A percentile compares a stretch with the other conserved stretches of the same genome.
These are phyloP conservation scores for Trypoxylus dichotomus DNA, from an alignment of 1,140 invertebrate species.

Conservation along the genomic window DNA sequence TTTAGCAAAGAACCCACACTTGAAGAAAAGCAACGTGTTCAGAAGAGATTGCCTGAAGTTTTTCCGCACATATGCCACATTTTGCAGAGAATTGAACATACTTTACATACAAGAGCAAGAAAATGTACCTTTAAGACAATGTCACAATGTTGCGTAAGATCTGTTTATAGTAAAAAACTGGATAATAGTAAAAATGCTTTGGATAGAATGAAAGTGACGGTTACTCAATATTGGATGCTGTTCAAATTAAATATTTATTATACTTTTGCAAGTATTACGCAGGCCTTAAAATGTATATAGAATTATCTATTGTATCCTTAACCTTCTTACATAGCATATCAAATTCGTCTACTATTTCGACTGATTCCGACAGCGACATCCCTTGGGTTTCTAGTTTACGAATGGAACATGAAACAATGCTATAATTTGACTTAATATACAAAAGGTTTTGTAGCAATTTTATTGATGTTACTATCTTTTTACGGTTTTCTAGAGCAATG, in stretches of 20 bases:
- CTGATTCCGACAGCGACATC: too few relatives aligned
- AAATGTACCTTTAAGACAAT: constrained; percentile 87
- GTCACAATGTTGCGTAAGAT: constrained; percentile 82
- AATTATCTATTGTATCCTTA: too few relatives aligned
- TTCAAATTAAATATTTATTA: constrained; percentile 62
- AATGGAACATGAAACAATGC: too few relatives aligned
- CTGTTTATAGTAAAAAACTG: constrained; percentile 69
- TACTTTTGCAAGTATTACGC: constrained; percentile 31
- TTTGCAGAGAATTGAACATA: constrained; percentile 80
- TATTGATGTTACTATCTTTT: too few relatives aligned
- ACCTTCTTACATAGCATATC: too few relatives aligned
- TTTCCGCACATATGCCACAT: constrained; percentile 71
- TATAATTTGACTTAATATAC: too few relatives aligned
- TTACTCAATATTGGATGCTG: constrained; percentile 57
- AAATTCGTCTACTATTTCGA: too few relatives aligned
- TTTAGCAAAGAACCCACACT: constrained; percentile 44
- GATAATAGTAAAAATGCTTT: constrained; percentile 50
- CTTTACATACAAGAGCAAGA: constrained; percentile 71
- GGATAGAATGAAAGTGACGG: constrained; percentile 48
- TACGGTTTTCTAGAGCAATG: too few relatives aligned
- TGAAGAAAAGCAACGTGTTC: constrained; percentile 63
- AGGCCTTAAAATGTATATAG: neutral
- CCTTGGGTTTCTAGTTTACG: too few relatives aligned
- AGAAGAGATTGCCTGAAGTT: constrained; percentile 62
- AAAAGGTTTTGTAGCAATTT: too few relatives aligned